Evolutionary conservation across 2,113 vertebrate genomes (phyloP).

Genomic region (Ophiodon elongatus): DNA sequence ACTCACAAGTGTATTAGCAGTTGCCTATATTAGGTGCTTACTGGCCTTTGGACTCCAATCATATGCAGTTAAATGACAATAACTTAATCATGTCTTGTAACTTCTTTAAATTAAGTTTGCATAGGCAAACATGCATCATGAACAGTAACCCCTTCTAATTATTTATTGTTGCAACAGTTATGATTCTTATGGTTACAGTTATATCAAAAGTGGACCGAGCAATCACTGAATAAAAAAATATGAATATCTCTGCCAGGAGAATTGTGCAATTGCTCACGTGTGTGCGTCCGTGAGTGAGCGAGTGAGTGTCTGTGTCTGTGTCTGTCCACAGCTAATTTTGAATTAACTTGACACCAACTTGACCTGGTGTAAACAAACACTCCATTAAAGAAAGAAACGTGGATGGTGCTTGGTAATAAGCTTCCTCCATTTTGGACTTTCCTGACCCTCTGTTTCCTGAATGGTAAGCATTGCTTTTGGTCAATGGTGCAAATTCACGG

Average conservation of each 20-base stretch:
- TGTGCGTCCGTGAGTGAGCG: too few relatives aligned
- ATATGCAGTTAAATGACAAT: not conserved
- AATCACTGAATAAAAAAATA: not conserved
- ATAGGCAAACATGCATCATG: not conserved
- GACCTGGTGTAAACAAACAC: too few relatives aligned
- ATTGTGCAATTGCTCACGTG: not conserved
- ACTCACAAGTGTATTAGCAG: not conserved
- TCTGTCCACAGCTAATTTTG: not conserved
- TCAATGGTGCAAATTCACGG: too few relatives aligned
- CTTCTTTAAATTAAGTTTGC: not conserved
- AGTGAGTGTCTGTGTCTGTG: too few relatives aligned
- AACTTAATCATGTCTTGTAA: not conserved
- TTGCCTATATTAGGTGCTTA: slow-evolving; percentile 37
- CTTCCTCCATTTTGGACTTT: too few relatives aligned
- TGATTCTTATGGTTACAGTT: not conserved
- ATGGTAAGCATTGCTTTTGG: too few relatives aligned
- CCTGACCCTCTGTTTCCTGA: too few relatives aligned
- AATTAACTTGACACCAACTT: too few relatives aligned
- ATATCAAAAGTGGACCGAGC: not conserved
- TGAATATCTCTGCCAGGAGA: not conserved
- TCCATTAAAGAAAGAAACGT: too few relatives aligned
- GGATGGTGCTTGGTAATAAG: too few relatives aligned
- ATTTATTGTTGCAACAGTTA: not conserved
- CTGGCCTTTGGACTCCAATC: not conserved
- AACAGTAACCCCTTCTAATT: not conserved